Evolutionary conservation across 2,113 vertebrate species (phyloP).

Genomic region (Oreochromis tanganicae): DNA sequence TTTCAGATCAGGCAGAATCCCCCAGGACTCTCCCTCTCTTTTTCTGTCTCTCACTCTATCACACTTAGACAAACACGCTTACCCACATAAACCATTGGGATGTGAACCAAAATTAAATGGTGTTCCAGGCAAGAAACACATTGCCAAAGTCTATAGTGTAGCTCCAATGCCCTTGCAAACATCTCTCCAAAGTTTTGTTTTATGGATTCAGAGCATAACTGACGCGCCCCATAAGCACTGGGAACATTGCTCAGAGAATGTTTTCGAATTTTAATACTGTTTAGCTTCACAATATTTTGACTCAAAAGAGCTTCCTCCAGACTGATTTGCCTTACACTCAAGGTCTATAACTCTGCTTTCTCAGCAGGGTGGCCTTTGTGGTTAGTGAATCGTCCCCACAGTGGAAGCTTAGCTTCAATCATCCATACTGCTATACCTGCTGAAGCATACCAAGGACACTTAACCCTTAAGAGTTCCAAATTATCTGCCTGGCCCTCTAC

Average conservation of each 20-base stretch:
- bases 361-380: slow-evolving; percentile 40
- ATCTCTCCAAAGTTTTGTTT: slow-evolving; percentile 36
- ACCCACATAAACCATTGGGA: background rate
- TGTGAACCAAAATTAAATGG: slow-evolving; percentile 31
- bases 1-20: slow-evolving; percentile 8
- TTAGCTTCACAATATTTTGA: background rate
- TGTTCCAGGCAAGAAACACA: slow-evolving; percentile 12
- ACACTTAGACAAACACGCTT: background rate
- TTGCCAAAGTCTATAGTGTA: background rate
- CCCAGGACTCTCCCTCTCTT: background rate
- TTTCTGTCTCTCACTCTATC: background rate
- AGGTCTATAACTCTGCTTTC: slow-evolving; percentile 25
- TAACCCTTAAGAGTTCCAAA: slow-evolving; percentile 31
- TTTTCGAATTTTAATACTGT: background rate
- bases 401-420: slow-evolving; percentile 31
- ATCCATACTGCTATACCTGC: slow-evolving; percentile 16
- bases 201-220: slow-evolving; percentile 30
- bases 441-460: slow-evolving; percentile 41
- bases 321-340: background rate
- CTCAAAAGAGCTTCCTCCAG: background rate
- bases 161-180: slow-evolving; percentile 24
- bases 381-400: slow-evolving; percentile 11
- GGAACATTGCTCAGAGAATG: background rate
- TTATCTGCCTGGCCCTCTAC: slow-evolving; percentile 1
- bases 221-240: background rate